Percentiles rank a stretch among this genome's conserved stretches.
Conservation (phyloP, 1,140 invertebrate genomes). For the Drosophila orosa region DNA sequence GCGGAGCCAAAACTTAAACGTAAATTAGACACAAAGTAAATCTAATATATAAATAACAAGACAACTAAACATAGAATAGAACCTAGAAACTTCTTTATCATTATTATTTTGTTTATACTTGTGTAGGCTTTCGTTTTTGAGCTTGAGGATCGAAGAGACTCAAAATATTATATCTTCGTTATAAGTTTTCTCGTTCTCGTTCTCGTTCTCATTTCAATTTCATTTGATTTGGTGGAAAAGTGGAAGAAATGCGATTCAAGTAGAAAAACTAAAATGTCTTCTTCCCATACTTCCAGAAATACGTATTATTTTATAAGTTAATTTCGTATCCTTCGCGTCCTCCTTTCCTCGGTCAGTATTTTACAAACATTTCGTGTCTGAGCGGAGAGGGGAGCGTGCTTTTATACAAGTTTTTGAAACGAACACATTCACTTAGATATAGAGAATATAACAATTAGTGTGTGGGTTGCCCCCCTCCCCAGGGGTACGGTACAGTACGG, state of each 20-base stretch:
- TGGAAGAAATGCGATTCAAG: slow-evolving; percentile 81
- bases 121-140: slow-evolving; percentile 24
- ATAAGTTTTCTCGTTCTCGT: too few species aligned
- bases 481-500: slow-evolving; percentile 36
- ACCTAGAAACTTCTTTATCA: slow-evolving; percentile 40
- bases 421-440: slow-evolving; percentile 56
- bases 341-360: slow-evolving; percentile 21
- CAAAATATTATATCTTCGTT: slow-evolving; percentile 31
- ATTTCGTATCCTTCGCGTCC: slow-evolving; percentile 19
- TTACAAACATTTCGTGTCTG: slow-evolving; percentile 52
- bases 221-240: slow-evolving; percentile 35
- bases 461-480: slow-evolving; percentile 33
- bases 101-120: slow-evolving; percentile 12
- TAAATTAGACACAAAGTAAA: slow-evolving; percentile 52
- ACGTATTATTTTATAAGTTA: slow-evolving; percentile 24
- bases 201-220: slow-evolving; percentile 21
- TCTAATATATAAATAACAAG: slow-evolving; percentile 57
- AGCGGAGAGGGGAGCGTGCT: slow-evolving; percentile 43
- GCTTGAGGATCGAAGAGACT: slow-evolving; percentile 43
- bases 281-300: slow-evolving; percentile 21
- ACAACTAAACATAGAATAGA: slow-evolving; percentile 60
- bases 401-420: slow-evolving; percentile 58
- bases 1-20: slow-evolving; percentile 63
- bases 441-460: slow-evolving; percentile 33
- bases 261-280: slow-evolving; percentile 70